Evolutionary conservation across 2,888 invertebrate species (phyloP).

Genomic region (Aphelenchoides bicaudatus): DNA sequence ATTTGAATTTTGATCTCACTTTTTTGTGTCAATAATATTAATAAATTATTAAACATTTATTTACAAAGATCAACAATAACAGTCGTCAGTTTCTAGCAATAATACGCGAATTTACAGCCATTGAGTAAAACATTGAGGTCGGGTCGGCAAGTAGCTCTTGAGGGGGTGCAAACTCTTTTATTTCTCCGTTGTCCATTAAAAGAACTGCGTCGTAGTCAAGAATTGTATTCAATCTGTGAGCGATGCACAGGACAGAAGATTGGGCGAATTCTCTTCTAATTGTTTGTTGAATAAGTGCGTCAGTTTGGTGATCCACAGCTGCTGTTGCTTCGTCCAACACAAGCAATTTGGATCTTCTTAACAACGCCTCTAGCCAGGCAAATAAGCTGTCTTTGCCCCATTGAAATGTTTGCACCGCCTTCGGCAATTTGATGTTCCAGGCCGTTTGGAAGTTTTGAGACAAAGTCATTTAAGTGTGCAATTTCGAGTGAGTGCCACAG

Average conservation of each 20-base stretch:
- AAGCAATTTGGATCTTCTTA: constrained; percentile 66
- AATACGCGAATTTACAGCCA: neutral
- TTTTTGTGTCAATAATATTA: no score
- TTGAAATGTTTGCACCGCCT: constrained; percentile 77
- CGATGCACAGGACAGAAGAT: constrained; percentile 85
- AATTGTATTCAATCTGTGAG: constrained; percentile 86
- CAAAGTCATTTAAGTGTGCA: constrained; percentile 75
- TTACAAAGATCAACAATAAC: no score
- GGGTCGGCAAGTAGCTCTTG: neutral
- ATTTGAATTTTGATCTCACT: no score
- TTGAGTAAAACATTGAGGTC: neutral
- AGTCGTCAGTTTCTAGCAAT: no score
- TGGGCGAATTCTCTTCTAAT: constrained; percentile 79
- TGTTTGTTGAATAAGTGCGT: constrained; percentile 66
- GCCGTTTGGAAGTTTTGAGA: constrained; percentile 68
- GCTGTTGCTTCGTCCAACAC: constrained; percentile 69
- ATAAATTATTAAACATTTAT: no score
- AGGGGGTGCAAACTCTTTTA: constrained; percentile 3
- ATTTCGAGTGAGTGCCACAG: constrained; percentile 83
- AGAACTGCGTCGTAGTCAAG: constrained; percentile 72
- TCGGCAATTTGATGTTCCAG: constrained; percentile 80
- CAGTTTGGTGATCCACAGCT: constrained; percentile 65
- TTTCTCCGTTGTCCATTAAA: constrained; percentile 22
- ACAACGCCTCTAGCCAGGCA: constrained; percentile 52
- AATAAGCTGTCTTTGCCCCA: constrained; percentile 42